Evolutionary conservation across 2,113 vertebrate species (phyloP).

Genomic region (Phylloscopus whistleri): DNA sequence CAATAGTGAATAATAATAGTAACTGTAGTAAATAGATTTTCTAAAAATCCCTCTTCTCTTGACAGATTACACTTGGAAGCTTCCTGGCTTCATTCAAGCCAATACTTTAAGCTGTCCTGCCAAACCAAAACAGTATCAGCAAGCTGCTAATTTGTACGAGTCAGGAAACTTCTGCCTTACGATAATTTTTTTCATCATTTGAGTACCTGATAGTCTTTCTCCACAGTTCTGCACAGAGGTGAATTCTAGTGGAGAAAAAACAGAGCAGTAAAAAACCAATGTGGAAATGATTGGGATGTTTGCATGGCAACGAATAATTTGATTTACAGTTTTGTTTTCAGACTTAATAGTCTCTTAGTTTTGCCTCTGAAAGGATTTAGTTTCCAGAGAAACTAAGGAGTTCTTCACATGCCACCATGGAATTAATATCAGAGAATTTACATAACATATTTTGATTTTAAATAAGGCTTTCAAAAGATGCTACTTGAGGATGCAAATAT

Average conservation of each 20-base stretch:
- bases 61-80: neutral
- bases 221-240: neutral
- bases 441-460: neutral
- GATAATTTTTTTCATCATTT: neutral
- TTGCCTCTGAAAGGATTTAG: neutral
- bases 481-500: neutral
- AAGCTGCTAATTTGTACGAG: neutral
- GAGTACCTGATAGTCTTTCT: neutral
- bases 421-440: neutral
- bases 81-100: neutral
- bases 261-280: neutral
- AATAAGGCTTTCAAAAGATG: neutral
- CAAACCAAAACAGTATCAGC: neutral
- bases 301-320: neutral
- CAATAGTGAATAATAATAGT: neutral
- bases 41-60: neutral
- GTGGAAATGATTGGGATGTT: neutral
- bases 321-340: conserved; percentile 50
- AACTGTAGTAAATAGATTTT: neutral
- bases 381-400: neutral
- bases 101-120: neutral
- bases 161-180: neutral
- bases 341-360: neutral
- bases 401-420: neutral
- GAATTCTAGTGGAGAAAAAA: neutral